These are phyloP conservation scores for Parapristionchus giblindavisi DNA, from an alignment of 2,888 invertebrate genomes.

Conservation along the genomic window DNA sequence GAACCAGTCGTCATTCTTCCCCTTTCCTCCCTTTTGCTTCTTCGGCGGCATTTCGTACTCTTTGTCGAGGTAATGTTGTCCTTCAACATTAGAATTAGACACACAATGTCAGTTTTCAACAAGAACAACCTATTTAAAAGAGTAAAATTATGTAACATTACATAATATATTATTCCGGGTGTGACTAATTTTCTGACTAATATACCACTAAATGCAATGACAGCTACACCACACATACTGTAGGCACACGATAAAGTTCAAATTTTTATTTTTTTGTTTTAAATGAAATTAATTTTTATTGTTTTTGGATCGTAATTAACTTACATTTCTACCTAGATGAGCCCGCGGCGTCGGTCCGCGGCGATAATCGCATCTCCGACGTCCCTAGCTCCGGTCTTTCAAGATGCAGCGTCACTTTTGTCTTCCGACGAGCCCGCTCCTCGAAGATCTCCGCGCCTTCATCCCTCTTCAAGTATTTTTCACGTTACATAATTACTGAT, in stretches of 20 bases:
- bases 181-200: neutral
- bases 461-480: neutral
- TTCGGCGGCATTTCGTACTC: slow-evolving; percentile 57
- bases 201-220: neutral
- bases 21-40: slow-evolving; percentile 51
- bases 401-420: slow-evolving; percentile 10
- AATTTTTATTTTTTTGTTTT: slow-evolving; percentile 12
- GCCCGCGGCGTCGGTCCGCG: slow-evolving; percentile 26
- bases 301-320: neutral
- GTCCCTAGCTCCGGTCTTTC: neutral
- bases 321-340: neutral
- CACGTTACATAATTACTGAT: neutral
- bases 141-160: neutral
- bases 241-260: neutral
- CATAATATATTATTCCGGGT: slow-evolving; percentile 2
- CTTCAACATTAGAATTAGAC: neutral
- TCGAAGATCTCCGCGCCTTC: slow-evolving; percentile 8
- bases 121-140: neutral
- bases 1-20: slow-evolving; percentile 59
- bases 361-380: neutral
- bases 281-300: neutral
- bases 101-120: neutral
- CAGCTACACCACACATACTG: neutral
- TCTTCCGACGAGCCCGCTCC: slow-evolving; percentile 3
- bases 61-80: neutral